phyloP scores from a whole-genome alignment of 2,888 invertebrate species.

The Drosophila austrosaltans region DNA sequence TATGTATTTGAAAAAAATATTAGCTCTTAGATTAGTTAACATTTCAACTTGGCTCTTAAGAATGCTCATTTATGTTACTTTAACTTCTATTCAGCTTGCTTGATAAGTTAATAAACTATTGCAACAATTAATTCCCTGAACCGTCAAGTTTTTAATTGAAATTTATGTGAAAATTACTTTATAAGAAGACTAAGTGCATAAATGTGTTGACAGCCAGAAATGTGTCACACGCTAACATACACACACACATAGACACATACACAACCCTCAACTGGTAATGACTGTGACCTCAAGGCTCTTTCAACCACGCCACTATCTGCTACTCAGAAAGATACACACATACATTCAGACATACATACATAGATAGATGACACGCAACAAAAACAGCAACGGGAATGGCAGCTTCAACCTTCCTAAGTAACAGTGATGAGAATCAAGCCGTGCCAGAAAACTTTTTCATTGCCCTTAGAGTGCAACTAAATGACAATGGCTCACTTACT shows the following conservation, averaged over 20 bases:
- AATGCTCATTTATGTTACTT: not conserved
- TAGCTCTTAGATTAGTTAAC: not conserved
- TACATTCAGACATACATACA: too few species aligned
- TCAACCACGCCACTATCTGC: slow-evolving; percentile 22
- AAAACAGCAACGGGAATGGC: not conserved
- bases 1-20: not conserved
- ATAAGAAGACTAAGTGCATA: slow-evolving; percentile 36
- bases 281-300: slow-evolving; percentile 22
- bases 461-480: slow-evolving; percentile 43
- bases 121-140: slow-evolving; percentile 17
- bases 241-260: not conserved
- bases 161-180: slow-evolving; percentile 36
- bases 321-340: slow-evolving; percentile 25
- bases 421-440: slow-evolving; percentile 8
- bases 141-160: slow-evolving; percentile 38
- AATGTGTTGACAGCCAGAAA: slow-evolving; percentile 35
- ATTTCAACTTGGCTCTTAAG: not conserved
- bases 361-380: not conserved
- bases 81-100: not conserved
- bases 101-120: not conserved
- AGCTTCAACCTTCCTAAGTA: slow-evolving; percentile 27
- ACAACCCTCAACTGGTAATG: slow-evolving; percentile 20
- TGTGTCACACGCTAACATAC: too few species aligned
- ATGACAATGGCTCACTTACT: slow-evolving; percentile 26
- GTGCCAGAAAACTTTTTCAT: slow-evolving; percentile 40